Evolutionary conservation across 2,888 invertebrate genomes (phyloP).

Genomic region (Gortyna flavago): DNA sequence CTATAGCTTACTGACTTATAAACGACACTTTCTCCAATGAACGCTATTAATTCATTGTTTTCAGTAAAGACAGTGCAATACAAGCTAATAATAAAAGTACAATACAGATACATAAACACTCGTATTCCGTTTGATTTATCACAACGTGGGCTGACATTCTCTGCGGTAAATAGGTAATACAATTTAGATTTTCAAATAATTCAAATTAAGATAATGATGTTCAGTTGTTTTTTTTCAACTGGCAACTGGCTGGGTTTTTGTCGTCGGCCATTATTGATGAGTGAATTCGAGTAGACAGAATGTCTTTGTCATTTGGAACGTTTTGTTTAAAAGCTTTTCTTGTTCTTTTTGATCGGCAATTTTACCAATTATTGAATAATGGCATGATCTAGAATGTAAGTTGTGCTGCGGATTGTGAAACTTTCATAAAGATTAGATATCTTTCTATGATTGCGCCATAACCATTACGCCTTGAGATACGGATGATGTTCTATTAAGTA

Average conservation of each 20-base stretch:
- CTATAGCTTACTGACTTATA: slow-evolving; percentile 19
- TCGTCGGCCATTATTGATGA: slow-evolving; percentile 40
- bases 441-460: no score
- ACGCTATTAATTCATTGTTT: slow-evolving; percentile 47
- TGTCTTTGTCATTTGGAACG: slow-evolving; percentile 10
- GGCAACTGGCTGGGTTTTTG: slow-evolving; percentile 28
- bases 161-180: slow-evolving; percentile 50
- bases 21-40: slow-evolving; percentile 46
- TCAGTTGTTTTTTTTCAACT: slow-evolving; percentile 30
- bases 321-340: slow-evolving; percentile 21
- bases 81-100: neutral
- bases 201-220: slow-evolving; percentile 55
- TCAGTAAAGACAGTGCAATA: slow-evolving; percentile 28
- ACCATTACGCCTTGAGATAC: neutral
- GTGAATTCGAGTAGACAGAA: slow-evolving; percentile 30
- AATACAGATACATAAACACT: slow-evolving; percentile 28
- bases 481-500: neutral
- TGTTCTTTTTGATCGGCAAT: neutral
- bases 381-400: neutral
- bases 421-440: no score
- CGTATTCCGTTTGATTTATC: slow-evolving; percentile 46
- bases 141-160: slow-evolving; percentile 36
- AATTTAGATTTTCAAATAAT: slow-evolving; percentile 38
- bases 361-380: neutral
- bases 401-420: neutral